Evolutionary conservation across 2,113 vertebrate genomes (phyloP), one percentile per base, ranked within the genome.

Genomic region (Syrrhaptes paradoxus): DNA sequence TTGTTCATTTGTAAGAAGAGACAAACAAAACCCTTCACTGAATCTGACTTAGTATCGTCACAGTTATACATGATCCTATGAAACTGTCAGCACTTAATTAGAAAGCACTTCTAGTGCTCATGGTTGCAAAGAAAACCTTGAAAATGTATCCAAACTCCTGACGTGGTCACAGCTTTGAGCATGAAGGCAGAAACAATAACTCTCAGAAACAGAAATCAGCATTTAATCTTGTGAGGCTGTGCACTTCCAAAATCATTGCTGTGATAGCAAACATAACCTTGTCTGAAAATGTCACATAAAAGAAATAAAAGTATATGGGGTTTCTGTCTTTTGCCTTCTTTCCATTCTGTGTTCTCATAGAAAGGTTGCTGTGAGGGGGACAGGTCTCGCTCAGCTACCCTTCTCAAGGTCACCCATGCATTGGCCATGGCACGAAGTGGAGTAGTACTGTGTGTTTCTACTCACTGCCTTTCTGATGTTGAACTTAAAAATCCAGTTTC

Each of bases 321-420:
- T 66, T 38, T 34, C 26, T 83, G 32, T 11, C 18, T 59, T 78
- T 32, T 89, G 20, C 9, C 22, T 49, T 48, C 32, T 70, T 62
- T 19, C 7, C 2, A 11, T 58, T 52, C 46, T 32, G 11, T 38
- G 13, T 21, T 80, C 43, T 52, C 11, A 45, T 72, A 45, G n/a
- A 75, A 75, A 58, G 9, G 11, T 26, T 94, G 10, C n/a, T 71
- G 9, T 38, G 17, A 43, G 48, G 7, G 6, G 21, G 6, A 73
- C 13, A 7, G 25, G 5, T 58, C 14, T 49, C 52, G 48, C 48
- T 51, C 74, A 32, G 21, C 31, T 52, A 10, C 24, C 10, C 28
- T 45, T 29, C 34, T 65, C 20, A 62, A 62, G 57, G 48, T 48
- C 7, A 31, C 7, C n/a, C 16, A 5, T 18, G 18, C 0, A 0